These are phyloP conservation scores for Tokudaia muenninki DNA, from an alignment of 2,797 vertebrate genomes.

Conservation along the genomic window DNA sequence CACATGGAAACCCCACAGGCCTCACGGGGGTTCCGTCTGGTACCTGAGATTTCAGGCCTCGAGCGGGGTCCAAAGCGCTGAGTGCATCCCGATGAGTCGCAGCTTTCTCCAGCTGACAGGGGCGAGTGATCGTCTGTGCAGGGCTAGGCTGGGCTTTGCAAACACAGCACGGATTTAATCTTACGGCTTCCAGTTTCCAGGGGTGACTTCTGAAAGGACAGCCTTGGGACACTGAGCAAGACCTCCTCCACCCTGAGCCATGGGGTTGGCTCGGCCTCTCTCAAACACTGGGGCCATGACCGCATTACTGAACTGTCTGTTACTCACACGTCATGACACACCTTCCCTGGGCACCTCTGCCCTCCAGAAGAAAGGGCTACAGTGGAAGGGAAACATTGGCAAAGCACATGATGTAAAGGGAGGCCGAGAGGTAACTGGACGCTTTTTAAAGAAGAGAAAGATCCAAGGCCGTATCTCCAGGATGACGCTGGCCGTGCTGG, in stretches of 20 bases:
- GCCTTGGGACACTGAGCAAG: neutral
- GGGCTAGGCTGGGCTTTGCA: neutral
- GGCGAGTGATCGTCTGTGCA: rapidly evolving
- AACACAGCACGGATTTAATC: neutral
- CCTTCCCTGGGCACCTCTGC: neutral
- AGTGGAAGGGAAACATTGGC: rapidly evolving
- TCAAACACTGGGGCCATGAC: neutral
- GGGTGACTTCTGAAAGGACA: neutral
- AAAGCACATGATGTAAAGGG: neutral
- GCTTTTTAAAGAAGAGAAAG: neutral
- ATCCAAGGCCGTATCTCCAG: neutral
- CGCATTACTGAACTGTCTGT: neutral
- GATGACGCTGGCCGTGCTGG: neutral
- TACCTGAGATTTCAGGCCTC: neutral
- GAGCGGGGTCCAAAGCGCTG: rapidly evolving
- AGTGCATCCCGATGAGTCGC: neutral
- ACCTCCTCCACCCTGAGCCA: neutral
- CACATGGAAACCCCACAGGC: neutral
- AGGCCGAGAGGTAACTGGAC: neutral
- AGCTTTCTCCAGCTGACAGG: rapidly evolving
- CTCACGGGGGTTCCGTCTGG: rapidly evolving
- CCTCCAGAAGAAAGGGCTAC: neutral
- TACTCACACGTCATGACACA: rapidly evolving
- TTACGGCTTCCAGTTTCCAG: neutral
- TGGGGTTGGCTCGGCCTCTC: neutral